Percentiles rank a stretch among this genome's conserved stretches.
Conservation (phyloP, 2,797 vertebrate genomes). For the Aratinga solstitialis region DNA sequence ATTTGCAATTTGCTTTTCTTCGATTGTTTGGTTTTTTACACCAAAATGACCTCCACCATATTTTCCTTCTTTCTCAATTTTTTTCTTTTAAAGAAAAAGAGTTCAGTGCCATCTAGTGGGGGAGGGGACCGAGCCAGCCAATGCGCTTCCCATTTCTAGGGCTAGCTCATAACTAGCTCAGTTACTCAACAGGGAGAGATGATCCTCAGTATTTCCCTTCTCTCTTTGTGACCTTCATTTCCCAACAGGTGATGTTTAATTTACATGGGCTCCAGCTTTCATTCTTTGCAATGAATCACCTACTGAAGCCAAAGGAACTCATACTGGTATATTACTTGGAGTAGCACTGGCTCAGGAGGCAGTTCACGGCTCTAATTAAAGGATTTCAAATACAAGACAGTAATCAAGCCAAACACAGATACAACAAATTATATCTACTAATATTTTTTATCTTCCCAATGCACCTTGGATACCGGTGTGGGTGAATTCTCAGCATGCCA, state of each 20-base stretch:
- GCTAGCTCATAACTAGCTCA: neutral
- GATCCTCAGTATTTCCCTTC: neutral
- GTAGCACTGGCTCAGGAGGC: constrained; percentile 18
- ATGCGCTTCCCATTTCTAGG: neutral
- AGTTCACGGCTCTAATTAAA: constrained; percentile 8
- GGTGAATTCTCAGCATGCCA: neutral
- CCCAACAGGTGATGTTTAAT: neutral
- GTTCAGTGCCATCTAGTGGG: constrained; percentile 84
- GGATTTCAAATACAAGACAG: constrained; percentile 52
- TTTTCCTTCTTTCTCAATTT: constrained; percentile 46
- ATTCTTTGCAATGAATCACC: neutral
- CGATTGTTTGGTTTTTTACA: neutral
- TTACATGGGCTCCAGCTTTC: neutral
- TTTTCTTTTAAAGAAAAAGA: constrained; percentile 61
- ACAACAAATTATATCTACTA: constrained; percentile 57
- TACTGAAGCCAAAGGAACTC: neutral
- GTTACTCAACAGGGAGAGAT: neutral
- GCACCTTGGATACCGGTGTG: constrained; percentile 3
- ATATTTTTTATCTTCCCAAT: constrained; percentile 52
- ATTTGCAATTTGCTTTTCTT: neutral
- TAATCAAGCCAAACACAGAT: constrained; percentile 61
- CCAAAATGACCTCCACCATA: constrained; percentile 70
- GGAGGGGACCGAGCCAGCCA: constrained; percentile 68
- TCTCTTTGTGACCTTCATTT: neutral
- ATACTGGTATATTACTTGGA: neutral